phyloP scores from a whole-genome alignment of 2,888 invertebrate genomes.

The Thyatira batis region DNA sequence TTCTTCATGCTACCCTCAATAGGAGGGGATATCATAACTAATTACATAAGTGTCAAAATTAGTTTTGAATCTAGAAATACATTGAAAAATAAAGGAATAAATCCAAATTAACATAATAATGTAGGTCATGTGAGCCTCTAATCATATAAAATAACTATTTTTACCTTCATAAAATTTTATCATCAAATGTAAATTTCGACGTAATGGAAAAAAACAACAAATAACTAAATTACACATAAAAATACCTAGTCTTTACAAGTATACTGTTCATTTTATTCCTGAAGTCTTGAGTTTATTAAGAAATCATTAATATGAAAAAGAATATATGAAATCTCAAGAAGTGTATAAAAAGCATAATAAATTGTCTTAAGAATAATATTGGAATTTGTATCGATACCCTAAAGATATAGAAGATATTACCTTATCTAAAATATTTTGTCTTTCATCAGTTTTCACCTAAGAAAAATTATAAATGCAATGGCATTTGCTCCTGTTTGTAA shows the following conservation, averaged over 20 bases:
- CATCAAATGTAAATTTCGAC: background rate
- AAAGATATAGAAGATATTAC: conserved; percentile 6
- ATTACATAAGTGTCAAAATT: conserved; percentile 24
- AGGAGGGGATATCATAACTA: conserved; percentile 39
- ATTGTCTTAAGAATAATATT: conserved; percentile 24
- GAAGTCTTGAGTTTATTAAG: background rate
- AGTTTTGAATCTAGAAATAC: background rate
- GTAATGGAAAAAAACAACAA: background rate
- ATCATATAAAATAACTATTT: conserved; percentile 6
- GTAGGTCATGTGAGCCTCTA: background rate
- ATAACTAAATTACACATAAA: background rate
- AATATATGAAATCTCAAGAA: conserved; percentile 16
- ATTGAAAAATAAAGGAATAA: background rate
- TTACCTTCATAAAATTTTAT: conserved; percentile 2
- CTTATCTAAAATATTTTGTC: conserved; percentile 25
- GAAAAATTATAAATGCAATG: conserved; percentile 67
- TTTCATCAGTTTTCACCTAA: conserved; percentile 32
- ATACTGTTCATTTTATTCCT: background rate
- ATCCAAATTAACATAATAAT: background rate
- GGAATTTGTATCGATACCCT: conserved; percentile 25
- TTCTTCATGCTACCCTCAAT: background rate
- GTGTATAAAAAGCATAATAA: conserved; percentile 14
- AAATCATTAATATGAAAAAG: conserved; percentile 7
- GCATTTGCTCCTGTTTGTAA: conserved; percentile 92
- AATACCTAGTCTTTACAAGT: background rate